Conservation (phyloP, 1,140 invertebrate genomes). For the Matsumurasca onukii region DNA sequence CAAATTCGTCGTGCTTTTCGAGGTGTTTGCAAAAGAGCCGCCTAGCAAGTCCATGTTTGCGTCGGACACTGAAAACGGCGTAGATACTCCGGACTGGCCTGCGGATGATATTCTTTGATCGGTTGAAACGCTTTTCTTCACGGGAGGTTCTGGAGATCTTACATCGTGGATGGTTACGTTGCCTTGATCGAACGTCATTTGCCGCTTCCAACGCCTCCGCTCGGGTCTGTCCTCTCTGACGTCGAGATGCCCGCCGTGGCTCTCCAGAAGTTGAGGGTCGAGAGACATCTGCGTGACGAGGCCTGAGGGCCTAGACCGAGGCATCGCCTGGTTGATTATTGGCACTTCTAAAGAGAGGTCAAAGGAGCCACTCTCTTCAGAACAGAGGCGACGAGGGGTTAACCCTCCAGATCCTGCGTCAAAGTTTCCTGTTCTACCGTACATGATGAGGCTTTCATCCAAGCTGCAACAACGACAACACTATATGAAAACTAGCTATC, state of each 20-base stretch:
- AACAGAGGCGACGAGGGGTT: background rate
- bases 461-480: constrained; percentile 51
- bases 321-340: background rate
- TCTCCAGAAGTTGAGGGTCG: constrained; percentile 35
- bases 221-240: constrained; percentile 23
- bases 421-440: constrained; percentile 40
- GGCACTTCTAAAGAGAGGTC: constrained; percentile 32
- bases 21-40: constrained; percentile 45
- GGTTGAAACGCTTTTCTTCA: constrained; percentile 25
- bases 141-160: constrained; percentile 13
- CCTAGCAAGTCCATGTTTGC: constrained; percentile 42
- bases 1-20: constrained; percentile 39
- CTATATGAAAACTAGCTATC: no score
- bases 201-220: constrained; percentile 33
- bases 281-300: constrained; percentile 37
- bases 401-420: background rate
- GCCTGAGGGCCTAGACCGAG: background rate
- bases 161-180: constrained; percentile 29
- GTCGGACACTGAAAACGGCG: constrained; percentile 37
- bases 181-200: constrained; percentile 38
- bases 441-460: constrained; percentile 54
- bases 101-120: constrained; percentile 26
- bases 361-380: constrained; percentile 36
- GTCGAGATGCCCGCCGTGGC: constrained; percentile 16
- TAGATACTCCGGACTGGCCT: constrained; percentile 25